Conservation (phyloP, 2,797 vertebrate species). For the Pseudochromis fuscus region DNA sequence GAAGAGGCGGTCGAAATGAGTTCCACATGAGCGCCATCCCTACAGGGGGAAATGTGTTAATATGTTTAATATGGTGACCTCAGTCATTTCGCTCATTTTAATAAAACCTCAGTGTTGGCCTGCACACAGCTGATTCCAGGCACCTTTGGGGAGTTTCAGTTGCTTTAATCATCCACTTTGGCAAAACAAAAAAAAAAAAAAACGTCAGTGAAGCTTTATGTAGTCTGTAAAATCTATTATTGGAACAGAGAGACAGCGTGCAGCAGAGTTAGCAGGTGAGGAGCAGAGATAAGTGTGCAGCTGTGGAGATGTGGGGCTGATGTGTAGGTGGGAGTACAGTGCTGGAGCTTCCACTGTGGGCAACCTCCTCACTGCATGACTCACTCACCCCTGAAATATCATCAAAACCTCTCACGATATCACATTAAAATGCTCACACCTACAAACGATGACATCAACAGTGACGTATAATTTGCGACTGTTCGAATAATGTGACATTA, state of each 20-base stretch:
- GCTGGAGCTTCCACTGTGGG: slow-evolving; percentile 76
- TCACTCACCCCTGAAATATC: slow-evolving; percentile 59
- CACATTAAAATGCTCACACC: slow-evolving; percentile 1
- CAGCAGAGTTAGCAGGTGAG: slow-evolving; percentile 45
- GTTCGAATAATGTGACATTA: slow-evolving; percentile 5
- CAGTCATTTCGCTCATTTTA: slow-evolving; percentile 66
- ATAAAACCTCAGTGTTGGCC: slow-evolving; percentile 59
- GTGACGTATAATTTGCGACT: slow-evolving; percentile 23
- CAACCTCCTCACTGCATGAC: slow-evolving; percentile 59
- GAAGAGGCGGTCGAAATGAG: slow-evolving; percentile 71
- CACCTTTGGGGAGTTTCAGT: slow-evolving; percentile 42
- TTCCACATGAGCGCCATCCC: slow-evolving; percentile 76
- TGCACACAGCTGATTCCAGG: slow-evolving; percentile 64
- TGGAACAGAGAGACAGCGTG: slow-evolving; percentile 39
- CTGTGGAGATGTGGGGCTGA: slow-evolving; percentile 16
- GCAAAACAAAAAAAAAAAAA: slow-evolving; percentile 34
- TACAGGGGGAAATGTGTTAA: slow-evolving; percentile 63
- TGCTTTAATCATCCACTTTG: slow-evolving; percentile 49
- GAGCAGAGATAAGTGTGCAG: slow-evolving; percentile 12
- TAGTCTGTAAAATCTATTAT: neutral
- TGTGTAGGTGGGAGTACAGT: slow-evolving; percentile 67
- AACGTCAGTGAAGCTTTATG: slow-evolving; percentile 7
- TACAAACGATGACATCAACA: slow-evolving; percentile 34
- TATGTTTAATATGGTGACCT: slow-evolving; percentile 73
- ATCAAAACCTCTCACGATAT: slow-evolving; percentile 24